phyloP scores from a whole-genome alignment of 2,113 vertebrate species.

The Trematocara stigmaticum region DNA sequence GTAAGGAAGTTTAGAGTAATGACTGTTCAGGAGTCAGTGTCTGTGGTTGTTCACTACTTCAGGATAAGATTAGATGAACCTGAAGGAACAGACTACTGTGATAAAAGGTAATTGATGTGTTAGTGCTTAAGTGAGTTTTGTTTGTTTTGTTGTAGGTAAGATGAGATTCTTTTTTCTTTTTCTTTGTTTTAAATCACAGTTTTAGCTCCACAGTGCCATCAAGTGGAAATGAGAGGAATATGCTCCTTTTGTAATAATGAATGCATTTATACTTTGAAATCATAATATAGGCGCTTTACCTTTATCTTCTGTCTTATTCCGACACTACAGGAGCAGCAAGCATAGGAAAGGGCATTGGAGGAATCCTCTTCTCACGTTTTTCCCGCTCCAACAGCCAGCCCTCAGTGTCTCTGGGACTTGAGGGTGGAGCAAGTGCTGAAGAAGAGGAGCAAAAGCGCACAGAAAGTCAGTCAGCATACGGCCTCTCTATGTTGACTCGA shows the following conservation, averaged over 20 bases:
- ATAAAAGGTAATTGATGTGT: not conserved
- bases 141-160: not conserved
- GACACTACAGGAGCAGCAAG: constrained; percentile 84
- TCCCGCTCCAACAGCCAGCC: constrained; percentile 81
- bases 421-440: constrained; percentile 70
- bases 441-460: constrained; percentile 83
- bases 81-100: not conserved
- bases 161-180: not conserved
- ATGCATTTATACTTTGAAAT: not conserved
- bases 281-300: not conserved
- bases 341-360: constrained; percentile 94
- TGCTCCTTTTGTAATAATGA: not conserved
- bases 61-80: not conserved
- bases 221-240: constrained; percentile 16
- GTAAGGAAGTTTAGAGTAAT: not conserved
- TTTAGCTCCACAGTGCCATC: constrained; percentile 33
- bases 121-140: not conserved
- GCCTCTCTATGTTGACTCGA: constrained; percentile 73
- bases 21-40: not conserved
- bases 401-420: constrained; percentile 63
- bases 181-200: not conserved
- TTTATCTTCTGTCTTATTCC: not conserved
- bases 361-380: constrained; percentile 94
- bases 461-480: constrained; percentile 55
- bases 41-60: not conserved